A percentile compares a stretch with the other conserved stretches of the same genome.
Conservation (phyloP, 2,113 vertebrate genomes). For the Chaenogobius annularis region DNA sequence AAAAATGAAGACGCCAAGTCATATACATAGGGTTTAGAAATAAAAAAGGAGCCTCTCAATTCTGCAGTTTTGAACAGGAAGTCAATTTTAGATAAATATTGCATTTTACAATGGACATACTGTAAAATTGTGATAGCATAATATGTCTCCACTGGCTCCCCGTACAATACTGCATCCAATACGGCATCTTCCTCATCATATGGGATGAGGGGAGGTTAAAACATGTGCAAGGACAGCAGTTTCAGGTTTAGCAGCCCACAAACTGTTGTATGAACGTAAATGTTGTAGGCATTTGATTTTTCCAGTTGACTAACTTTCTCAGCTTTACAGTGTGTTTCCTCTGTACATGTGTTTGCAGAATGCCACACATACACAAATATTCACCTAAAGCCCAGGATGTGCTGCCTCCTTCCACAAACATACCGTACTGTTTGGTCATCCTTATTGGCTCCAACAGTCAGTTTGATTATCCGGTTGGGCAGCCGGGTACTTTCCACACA, state of each 20-base stretch:
- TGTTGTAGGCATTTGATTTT: neutral
- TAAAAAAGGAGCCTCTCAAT: too few relatives aligned
- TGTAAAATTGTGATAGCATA: too few relatives aligned
- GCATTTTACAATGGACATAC: too few relatives aligned
- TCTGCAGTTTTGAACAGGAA: too few relatives aligned
- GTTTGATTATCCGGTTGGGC: constrained; percentile 33
- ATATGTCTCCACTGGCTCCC: too few relatives aligned
- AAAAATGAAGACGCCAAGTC: too few relatives aligned
- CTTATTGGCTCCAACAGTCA: constrained; percentile 44
- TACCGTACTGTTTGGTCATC: constrained; percentile 58
- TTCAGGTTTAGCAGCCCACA: neutral
- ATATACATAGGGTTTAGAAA: too few relatives aligned
- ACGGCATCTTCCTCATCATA: too few relatives aligned
- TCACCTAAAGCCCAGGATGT: constrained; percentile 20
- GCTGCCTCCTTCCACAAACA: constrained; percentile 51
- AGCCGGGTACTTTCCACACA: constrained; percentile 60
- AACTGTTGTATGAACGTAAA: neutral
- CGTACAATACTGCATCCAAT: too few relatives aligned
- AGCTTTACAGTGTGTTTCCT: constrained; percentile 1
- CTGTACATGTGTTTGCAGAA: constrained; percentile 6
- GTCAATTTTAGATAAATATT: too few relatives aligned
- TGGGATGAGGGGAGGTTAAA: too few relatives aligned
- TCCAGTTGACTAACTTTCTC: neutral
- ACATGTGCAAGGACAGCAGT: too few relatives aligned
- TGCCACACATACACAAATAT: neutral